phyloP scores from a whole-genome alignment of 2,113 vertebrate species.

The Melospiza melodia region DNA sequence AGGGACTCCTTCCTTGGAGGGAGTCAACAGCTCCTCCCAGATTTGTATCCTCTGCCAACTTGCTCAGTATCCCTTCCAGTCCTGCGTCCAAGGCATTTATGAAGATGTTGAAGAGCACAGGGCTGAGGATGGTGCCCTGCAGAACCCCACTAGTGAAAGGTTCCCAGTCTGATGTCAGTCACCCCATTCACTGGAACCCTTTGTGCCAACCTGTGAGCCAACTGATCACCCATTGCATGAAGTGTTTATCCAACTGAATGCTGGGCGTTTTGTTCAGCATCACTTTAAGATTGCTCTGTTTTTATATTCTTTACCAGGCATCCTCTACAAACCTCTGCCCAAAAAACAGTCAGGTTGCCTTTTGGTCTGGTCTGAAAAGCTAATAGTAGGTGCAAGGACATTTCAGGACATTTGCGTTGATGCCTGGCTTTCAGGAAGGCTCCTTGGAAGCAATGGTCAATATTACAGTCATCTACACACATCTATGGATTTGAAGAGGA shows the following conservation, averaged over 20 bases:
- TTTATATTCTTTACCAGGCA: neutral
- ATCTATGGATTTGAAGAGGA: neutral
- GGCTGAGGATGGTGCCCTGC: fast-evolving
- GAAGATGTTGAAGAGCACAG: neutral
- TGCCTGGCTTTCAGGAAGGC: neutral
- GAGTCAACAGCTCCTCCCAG: neutral
- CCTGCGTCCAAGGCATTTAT: fast-evolving
- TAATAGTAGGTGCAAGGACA: neutral
- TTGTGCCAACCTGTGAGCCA: fast-evolving
- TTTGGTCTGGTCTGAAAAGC: neutral
- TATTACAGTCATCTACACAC: neutral
- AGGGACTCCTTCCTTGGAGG: neutral
- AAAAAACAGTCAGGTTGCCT: neutral
- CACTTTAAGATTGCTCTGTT: neutral
- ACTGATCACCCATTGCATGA: neutral
- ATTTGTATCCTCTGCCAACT: neutral
- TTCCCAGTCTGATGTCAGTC: neutral
- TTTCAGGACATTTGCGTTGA: neutral
- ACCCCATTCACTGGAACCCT: neutral
- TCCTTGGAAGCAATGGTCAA: neutral
- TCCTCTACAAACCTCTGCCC: neutral
- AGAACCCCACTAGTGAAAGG: neutral
- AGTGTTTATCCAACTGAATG: neutral
- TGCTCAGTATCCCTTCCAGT: neutral
- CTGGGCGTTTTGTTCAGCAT: neutral